Evolutionary conservation across 1,140 invertebrate genomes (phyloP), one percentile per base, ranked within the genome.

Genomic region (Coelopa frigida): DNA sequence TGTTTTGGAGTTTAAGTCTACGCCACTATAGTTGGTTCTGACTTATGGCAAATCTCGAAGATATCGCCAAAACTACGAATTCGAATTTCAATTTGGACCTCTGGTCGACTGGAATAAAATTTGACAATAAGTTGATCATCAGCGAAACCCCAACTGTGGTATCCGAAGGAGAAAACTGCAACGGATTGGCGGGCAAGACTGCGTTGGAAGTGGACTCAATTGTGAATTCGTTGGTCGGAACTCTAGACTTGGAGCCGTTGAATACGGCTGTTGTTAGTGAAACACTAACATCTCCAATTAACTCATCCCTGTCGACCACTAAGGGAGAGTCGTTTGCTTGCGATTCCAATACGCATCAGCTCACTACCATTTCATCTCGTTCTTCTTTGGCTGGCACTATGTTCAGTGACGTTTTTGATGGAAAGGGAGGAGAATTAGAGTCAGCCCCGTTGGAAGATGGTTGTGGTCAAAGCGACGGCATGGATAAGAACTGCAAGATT

Each of bases 401-500:
- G 48, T 50, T 50, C 42, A 50, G 48, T 21, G 48, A 50, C n/a
- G 48, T 50, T 12, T 50, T 45, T 32, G 48, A 50, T 12, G 39
- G 32, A 15, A 38, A 45, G 11, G 43, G 29, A 11, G 61, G 51
- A 26, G 62, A 66, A 39, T 52, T 66, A 20, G 62, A 66, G 27
- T 45, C 48, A 11, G 48, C 42, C 51, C 63, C 62, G 12, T 49
- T 66, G 38, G 62, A 66, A 35, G 62, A 62, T 40, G 29, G 48
- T 33, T 45, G 43, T 11, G 21, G 39, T 4, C n/a, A 39, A 10
- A 27, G 37, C 14, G 54, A 51, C 49, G 59, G 56, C 12, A 49
- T 57, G 22, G 53, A 67, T 18, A 67, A 66, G 53, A 61, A 67
- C 3, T 70, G 67, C 52, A 69, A 65, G 45, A 45, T 69, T 5